Evolutionary conservation across 2,797 vertebrate genomes (phyloP).

Genomic region (Chiroxiphia lanceolata): DNA sequence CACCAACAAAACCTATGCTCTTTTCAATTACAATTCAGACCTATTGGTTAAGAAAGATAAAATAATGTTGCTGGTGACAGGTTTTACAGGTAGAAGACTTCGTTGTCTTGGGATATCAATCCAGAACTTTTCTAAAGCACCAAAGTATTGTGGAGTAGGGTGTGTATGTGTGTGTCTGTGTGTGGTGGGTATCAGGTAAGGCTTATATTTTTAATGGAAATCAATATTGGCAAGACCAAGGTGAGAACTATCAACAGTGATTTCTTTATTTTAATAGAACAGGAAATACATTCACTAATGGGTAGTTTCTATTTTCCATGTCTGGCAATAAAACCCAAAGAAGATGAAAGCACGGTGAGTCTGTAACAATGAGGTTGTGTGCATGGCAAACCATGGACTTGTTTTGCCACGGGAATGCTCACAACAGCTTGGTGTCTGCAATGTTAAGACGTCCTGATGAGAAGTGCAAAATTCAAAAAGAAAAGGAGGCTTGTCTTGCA

Average conservation of each 20-base stretch:
- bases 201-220: not conserved
- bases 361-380: not conserved
- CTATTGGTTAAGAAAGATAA: not conserved
- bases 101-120: not conserved
- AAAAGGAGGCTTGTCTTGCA: slow-evolving; percentile 24
- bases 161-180: not conserved
- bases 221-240: not conserved
- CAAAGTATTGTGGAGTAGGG: fast-evolving
- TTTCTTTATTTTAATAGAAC: slow-evolving; percentile 10
- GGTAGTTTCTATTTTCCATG: not conserved
- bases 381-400: slow-evolving; percentile 29
- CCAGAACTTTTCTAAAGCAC: not conserved
- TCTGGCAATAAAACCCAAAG: slow-evolving; percentile 1
- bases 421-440: slow-evolving; percentile 32
- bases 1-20: not conserved
- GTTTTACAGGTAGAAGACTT: not conserved
- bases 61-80: not conserved
- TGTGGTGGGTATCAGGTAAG: not conserved
- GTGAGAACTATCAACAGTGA: not conserved
- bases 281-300: not conserved
- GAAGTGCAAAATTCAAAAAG: slow-evolving; percentile 61
- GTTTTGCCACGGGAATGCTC: slow-evolving; percentile 52
- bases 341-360: slow-evolving; percentile 36
- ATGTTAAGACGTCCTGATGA: not conserved
- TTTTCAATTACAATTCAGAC: not conserved